Evolutionary conservation across 2,113 vertebrate species (phyloP).

Genomic region (Pungitius pungitius): DNA sequence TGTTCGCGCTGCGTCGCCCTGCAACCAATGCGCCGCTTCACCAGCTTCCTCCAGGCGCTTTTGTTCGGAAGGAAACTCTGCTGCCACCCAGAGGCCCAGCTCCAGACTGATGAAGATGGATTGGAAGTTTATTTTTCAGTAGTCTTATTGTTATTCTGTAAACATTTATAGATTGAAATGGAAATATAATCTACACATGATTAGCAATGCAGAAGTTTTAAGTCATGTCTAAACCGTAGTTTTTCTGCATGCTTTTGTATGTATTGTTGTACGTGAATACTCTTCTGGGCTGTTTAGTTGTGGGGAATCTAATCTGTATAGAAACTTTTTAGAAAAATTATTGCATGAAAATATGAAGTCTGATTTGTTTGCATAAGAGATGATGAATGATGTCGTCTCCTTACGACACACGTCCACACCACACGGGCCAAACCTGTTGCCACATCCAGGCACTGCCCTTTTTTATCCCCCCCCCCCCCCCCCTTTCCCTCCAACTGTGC

Average conservation of each 20-base stretch:
- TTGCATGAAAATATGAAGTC: background rate
- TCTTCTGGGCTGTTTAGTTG: background rate
- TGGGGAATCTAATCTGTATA: background rate
- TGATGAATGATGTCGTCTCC: background rate
- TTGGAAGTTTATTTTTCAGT: background rate
- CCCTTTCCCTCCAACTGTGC: conserved; percentile 28
- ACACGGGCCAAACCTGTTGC: conserved; percentile 3
- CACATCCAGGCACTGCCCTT: conserved; percentile 25
- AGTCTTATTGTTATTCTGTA: background rate
- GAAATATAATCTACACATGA: background rate
- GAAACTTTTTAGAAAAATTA: background rate
- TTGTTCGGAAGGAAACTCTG: conserved; percentile 3
- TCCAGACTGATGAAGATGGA: conserved; percentile 26
- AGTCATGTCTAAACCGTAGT: background rate
- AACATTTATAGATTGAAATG: background rate
- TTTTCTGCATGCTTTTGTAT: conserved; percentile 15
- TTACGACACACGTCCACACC: background rate
- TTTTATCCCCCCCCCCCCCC: background rate
- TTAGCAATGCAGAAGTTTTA: background rate
- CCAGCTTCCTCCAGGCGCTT: conserved; percentile 31
- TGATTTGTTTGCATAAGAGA: background rate
- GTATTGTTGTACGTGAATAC: background rate
- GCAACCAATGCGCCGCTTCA: conserved; percentile 48
- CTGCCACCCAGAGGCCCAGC: conserved; percentile 16
- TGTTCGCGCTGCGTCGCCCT: conserved; percentile 48